Evolutionary conservation across 2,113 vertebrate species (phyloP).

Genomic region (Axis porcinus): DNA sequence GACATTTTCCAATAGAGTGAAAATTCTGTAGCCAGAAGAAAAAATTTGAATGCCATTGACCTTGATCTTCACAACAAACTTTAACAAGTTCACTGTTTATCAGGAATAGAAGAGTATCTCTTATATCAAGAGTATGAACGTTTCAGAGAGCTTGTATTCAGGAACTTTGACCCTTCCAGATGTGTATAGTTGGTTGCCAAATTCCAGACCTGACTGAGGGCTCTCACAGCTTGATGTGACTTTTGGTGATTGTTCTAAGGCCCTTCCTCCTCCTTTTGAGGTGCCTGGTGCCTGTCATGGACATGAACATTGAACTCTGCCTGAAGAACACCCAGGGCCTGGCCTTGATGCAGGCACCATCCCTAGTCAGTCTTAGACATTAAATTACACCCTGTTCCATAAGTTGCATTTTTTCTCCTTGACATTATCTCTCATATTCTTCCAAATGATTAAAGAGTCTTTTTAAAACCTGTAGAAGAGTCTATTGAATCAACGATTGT

Average conservation of each 20-base stretch:
- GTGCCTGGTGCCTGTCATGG: neutral
- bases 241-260: neutral
- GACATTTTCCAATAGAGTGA: neutral
- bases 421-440: neutral
- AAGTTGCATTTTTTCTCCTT: neutral
- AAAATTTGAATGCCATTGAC: neutral
- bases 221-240: neutral
- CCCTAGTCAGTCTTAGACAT: neutral
- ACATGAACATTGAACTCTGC: neutral
- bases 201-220: neutral
- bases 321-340: neutral
- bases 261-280: neutral
- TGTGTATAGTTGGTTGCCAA: neutral
- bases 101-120: neutral
- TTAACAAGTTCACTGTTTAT: neutral
- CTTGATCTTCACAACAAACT: neutral
- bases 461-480: neutral
- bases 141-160: neutral
- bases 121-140: neutral
- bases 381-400: neutral
- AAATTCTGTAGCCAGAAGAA: slow-evolving; percentile 21
- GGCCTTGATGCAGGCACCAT: neutral
- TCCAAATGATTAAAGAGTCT: neutral
- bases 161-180: neutral
- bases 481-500: neutral